A percentile compares a stretch with the other conserved stretches of the same genome.
phyloP scores from a whole-genome alignment of 2,113 vertebrate species.

The Erinaceus europaeus region DNA sequence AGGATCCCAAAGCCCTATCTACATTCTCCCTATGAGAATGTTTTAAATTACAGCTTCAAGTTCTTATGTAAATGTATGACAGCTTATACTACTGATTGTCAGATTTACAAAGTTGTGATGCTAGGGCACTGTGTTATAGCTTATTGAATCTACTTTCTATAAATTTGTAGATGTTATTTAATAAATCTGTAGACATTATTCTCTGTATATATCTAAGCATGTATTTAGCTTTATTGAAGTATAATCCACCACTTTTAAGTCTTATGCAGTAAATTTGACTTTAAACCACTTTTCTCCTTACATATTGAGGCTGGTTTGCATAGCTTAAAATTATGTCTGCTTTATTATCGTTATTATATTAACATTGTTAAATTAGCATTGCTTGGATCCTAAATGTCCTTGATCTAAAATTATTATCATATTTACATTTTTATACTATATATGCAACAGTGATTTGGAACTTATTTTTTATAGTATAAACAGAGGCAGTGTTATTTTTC shows the following conservation, averaged over 20 bases:
- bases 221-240: background rate
- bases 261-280: background rate
- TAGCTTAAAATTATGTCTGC: background rate
- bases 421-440: background rate
- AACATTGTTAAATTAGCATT: background rate
- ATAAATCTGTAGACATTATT: too few relatives aligned
- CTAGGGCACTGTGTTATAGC: too few relatives aligned
- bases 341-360: slow-evolving; percentile 20
- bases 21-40: background rate
- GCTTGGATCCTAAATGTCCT: background rate
- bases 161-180: too few relatives aligned
- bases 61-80: background rate
- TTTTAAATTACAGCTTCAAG: background rate
- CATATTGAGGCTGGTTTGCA: background rate
- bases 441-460: background rate
- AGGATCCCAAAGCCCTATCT: too few relatives aligned
- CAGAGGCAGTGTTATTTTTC: background rate
- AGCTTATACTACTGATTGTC: background rate
- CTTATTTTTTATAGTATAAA: background rate
- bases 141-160: too few relatives aligned
- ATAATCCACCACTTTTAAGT: background rate
- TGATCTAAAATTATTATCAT: background rate
- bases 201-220: background rate
- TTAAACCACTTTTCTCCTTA: background rate
- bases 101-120: background rate